These are phyloP conservation scores for Acanthosepion esculentum DNA, from an alignment of 2,888 invertebrate genomes.

Conservation along the genomic window DNA sequence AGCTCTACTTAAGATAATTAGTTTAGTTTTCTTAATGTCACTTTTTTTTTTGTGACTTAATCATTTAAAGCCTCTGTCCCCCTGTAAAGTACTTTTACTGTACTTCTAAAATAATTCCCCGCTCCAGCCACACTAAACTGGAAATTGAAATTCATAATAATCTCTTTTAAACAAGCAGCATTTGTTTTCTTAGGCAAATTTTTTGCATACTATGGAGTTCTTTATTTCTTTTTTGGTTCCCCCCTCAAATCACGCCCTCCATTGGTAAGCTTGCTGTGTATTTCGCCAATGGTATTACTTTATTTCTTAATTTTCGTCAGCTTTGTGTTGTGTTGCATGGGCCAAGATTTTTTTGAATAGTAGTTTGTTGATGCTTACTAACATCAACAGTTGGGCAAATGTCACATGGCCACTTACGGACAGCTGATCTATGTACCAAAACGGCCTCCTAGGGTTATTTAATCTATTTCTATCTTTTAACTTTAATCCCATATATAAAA, in stretches of 20 bases:
- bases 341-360: not conserved
- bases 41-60: too few relatives aligned
- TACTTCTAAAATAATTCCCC: too few relatives aligned
- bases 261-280: not conserved
- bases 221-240: not conserved
- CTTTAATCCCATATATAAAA: too few relatives aligned
- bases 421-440: not conserved
- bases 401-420: conserved; percentile 44
- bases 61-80: too few relatives aligned
- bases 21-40: too few relatives aligned
- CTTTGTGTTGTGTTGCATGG: conserved; percentile 33
- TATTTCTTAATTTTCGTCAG: not conserved
- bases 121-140: too few relatives aligned
- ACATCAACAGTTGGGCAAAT: conserved; percentile 43
- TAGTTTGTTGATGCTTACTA: conserved; percentile 43
- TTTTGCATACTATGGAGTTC: not conserved
- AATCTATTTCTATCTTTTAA: too few relatives aligned
- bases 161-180: not conserved
- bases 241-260: not conserved
- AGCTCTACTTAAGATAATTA: not conserved
- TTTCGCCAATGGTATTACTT: not conserved
- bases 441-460: not conserved
- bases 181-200: conserved; percentile 20
- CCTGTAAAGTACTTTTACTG: too few relatives aligned
- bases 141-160: too few relatives aligned